These are phyloP conservation scores for Pseudomugil tenellus DNA, from an alignment of 2,797 vertebrate species.

Conservation along the genomic window DNA sequence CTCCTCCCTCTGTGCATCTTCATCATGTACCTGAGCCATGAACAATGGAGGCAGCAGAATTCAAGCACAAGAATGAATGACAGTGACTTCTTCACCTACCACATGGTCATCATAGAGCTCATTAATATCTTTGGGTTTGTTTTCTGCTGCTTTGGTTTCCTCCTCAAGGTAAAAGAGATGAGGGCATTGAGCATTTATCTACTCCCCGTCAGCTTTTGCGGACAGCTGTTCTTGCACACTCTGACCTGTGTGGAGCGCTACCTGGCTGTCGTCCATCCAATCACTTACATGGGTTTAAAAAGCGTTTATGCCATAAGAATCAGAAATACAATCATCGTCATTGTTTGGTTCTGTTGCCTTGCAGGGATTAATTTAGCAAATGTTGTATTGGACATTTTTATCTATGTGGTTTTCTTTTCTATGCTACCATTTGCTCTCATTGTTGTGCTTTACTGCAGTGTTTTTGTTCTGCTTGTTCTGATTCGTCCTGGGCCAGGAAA, in stretches of 20 bases:
- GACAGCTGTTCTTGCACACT: too few species aligned
- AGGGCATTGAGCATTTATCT: too few species aligned
- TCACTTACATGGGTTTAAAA: conserved; percentile 29
- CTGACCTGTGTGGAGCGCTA: conserved; percentile 9
- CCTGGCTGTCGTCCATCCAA: conserved; percentile 39
- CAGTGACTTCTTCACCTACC: too few species aligned
- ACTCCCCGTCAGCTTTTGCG: too few species aligned
- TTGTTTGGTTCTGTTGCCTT: conserved; percentile 11
- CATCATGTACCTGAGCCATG: not conserved
- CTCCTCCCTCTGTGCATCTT: not conserved
- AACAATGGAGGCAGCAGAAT: not conserved
- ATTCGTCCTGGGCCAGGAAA: conserved; percentile 19
- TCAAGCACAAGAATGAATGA: too few species aligned
- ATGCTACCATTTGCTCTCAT: not conserved
- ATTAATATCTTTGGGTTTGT: too few species aligned
- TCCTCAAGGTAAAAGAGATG: too few species aligned
- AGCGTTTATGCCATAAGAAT: not conserved
- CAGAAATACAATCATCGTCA: not conserved
- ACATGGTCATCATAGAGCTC: too few species aligned
- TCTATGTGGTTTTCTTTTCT: not conserved
- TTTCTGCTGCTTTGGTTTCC: too few species aligned
- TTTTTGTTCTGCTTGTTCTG: conserved; percentile 33
- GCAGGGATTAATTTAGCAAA: not conserved
- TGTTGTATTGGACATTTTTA: too few species aligned
- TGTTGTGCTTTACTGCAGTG: conserved; percentile 32